phyloP scores from a whole-genome alignment of 2,888 invertebrate genomes.

The Suillia variegata region DNA sequence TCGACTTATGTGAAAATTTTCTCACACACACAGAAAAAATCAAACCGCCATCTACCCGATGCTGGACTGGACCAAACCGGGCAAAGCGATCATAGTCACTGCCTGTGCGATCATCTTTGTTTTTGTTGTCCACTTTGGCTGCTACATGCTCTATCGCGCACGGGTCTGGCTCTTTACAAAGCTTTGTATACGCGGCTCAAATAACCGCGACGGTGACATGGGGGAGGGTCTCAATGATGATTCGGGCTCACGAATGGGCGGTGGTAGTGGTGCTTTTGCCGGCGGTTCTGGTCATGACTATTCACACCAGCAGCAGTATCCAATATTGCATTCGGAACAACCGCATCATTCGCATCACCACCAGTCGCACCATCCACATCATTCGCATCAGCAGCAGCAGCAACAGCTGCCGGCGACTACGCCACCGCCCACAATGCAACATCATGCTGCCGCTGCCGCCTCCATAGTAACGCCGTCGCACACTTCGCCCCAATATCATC shows the following conservation, averaged over 20 bases:
- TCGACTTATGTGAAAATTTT: too few relatives aligned
- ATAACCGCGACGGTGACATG: constrained; percentile 59
- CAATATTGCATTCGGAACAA: constrained; percentile 52
- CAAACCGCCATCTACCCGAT: constrained; percentile 74
- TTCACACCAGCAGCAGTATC: constrained; percentile 57
- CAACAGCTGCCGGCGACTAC: constrained; percentile 24
- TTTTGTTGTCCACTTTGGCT: constrained; percentile 66
- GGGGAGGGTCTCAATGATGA: constrained; percentile 59
- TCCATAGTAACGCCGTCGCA: not conserved
- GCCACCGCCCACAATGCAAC: constrained; percentile 25
- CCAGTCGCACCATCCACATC: constrained; percentile 33
- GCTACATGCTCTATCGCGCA: constrained; percentile 64
- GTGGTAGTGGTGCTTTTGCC: constrained; percentile 38
- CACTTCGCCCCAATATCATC: constrained; percentile 39
- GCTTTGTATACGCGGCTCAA: constrained; percentile 58
- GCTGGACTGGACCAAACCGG: constrained; percentile 76
- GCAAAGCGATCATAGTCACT: constrained; percentile 65
- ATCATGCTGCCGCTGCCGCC: constrained; percentile 1
- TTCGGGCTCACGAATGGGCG: constrained; percentile 55
- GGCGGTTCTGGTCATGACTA: constrained; percentile 53
- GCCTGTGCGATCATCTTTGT: constrained; percentile 67
- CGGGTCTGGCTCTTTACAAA: constrained; percentile 62
- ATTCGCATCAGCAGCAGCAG: constrained; percentile 35
- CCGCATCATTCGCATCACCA: constrained; percentile 38
- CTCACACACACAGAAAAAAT: constrained; percentile 64